Evolutionary conservation across 35 echinoderm and acorn worm species (phyloP), one percentile per base, ranked within the genome.

Genomic region (Heliocidaris erythrogramma): DNA sequence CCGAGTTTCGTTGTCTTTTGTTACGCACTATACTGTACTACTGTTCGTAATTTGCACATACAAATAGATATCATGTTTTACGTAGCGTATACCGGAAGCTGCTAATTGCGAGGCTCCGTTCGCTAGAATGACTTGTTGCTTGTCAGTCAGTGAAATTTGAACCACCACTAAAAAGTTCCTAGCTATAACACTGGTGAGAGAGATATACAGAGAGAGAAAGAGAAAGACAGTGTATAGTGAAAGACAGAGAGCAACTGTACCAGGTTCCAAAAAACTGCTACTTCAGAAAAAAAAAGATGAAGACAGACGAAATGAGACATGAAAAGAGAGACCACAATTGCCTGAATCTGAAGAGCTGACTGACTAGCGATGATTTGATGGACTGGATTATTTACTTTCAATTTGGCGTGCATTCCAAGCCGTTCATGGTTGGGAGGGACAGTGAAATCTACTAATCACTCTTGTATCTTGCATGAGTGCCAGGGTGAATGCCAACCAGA

Each of bases 361-460:
- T 78, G 65, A 78, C 2, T 78, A 78, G 35, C 8, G 65, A 78
- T 27, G 65, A 78, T 24, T 78, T 78, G 65, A 78, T 78, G 65
- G 65, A 78, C 18, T 78, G 65, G 65, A 78, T 78, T 78, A 78
- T 78, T 78, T 78, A 78, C 65, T 78, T 78, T 78, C 65, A 78
- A 78, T 78, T 78, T 78, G 21, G 65, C 65, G 65, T 78, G 65
- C 65, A 27, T 42, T 42, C 35, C 35, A 42, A 42, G 35, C 35
- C 35, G 2, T n/a, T 78, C 65, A 78, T n/a, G 65, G 65, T 78
- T 78, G 65, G 17, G 21, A 78, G 27, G 65, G 65, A 78, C 65
- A n/a, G 65, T 78, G 65, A 78, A 78, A 78, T 27, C 65, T 78
- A n/a, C 65, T 78, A 78, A 78, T 78, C 65, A 78, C 4, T 5